These are phyloP conservation scores for Scolopax bukidnonensis DNA, from an alignment of 2,797 vertebrate species.

Conservation along the genomic window DNA sequence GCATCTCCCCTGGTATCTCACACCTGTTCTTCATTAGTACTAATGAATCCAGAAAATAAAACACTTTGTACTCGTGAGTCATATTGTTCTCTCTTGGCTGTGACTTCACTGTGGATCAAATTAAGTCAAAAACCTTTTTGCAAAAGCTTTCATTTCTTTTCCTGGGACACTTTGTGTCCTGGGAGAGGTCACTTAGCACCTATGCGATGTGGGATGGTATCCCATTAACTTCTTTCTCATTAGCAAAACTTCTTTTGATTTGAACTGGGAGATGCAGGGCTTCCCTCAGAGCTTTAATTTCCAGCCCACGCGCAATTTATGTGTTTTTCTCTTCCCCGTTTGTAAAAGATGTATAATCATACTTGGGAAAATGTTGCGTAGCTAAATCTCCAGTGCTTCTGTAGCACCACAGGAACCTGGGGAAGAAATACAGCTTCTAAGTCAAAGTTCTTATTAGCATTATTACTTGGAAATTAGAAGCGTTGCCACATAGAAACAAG, in stretches of 20 bases:
- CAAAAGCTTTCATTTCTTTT: conserved; percentile 22
- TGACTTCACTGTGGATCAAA: conserved; percentile 24
- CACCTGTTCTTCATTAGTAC: conserved; percentile 62
- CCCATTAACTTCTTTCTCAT: not conserved
- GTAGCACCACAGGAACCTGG: not conserved
- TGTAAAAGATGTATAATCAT: not conserved
- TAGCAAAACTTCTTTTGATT: not conserved
- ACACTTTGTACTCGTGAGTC: conserved; percentile 43
- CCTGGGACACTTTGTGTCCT: not conserved
- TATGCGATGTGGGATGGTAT: not conserved
- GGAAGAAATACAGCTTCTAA: not conserved
- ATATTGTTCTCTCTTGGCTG: conserved; percentile 24
- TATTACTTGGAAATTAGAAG: not conserved
- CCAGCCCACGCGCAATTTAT: not conserved
- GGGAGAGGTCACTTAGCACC: not conserved
- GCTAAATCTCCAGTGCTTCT: not conserved
- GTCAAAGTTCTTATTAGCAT: not conserved
- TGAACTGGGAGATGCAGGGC: not conserved
- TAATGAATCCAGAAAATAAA: conserved; percentile 55
- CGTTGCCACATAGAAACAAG: not conserved
- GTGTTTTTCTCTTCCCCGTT: not conserved
- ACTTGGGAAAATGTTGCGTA: not conserved
- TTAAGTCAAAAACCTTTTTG: not conserved
- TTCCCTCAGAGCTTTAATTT: conserved; percentile 23
- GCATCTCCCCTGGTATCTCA: conserved; percentile 29